phyloP scores from a whole-genome alignment of 1,140 invertebrate species.

The Saxidomus purpurata region DNA sequence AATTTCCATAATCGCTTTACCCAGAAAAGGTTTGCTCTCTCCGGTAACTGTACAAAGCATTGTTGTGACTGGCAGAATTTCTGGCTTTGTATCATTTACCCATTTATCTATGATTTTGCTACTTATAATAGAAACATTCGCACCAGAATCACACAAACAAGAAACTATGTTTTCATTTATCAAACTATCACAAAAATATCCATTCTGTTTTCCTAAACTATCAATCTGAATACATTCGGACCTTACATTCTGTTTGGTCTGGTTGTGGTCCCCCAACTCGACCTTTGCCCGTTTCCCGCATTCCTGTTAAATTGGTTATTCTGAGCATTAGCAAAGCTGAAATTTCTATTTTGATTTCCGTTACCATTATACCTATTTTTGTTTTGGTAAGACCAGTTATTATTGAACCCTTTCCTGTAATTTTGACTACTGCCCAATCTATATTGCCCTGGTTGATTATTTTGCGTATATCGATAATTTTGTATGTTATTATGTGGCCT shows the following conservation, averaged over 20 bases:
- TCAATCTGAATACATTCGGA: not conserved
- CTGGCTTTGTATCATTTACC: not conserved
- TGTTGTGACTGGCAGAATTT: not conserved
- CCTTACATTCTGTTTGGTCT: slow-evolving; percentile 5
- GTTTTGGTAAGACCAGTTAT: not conserved
- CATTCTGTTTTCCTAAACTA: not conserved
- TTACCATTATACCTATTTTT: not conserved
- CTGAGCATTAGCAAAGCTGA: not conserved
- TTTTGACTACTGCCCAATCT: not conserved
- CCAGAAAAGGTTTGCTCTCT: not conserved
- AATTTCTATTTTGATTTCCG: not conserved
- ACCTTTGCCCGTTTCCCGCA: not conserved
- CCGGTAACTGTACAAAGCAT: slow-evolving; percentile 15
- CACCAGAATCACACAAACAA: slow-evolving; percentile 20
- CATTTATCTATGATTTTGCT: not conserved
- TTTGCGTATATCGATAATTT: not conserved
- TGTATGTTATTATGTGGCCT: too few relatives aligned
- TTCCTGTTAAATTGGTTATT: not conserved
- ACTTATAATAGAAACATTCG: not conserved
- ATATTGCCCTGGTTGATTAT: not conserved
- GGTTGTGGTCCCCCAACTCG: slow-evolving; percentile 2
- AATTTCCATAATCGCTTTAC: not conserved
- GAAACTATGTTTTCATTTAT: too few relatives aligned
- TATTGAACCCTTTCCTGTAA: not conserved
- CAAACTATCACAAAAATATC: not conserved